Evolutionary conservation across 2,797 vertebrate species (phyloP), one percentile per base, ranked within the genome.

Genomic region (Scolopax bukidnonensis): DNA sequence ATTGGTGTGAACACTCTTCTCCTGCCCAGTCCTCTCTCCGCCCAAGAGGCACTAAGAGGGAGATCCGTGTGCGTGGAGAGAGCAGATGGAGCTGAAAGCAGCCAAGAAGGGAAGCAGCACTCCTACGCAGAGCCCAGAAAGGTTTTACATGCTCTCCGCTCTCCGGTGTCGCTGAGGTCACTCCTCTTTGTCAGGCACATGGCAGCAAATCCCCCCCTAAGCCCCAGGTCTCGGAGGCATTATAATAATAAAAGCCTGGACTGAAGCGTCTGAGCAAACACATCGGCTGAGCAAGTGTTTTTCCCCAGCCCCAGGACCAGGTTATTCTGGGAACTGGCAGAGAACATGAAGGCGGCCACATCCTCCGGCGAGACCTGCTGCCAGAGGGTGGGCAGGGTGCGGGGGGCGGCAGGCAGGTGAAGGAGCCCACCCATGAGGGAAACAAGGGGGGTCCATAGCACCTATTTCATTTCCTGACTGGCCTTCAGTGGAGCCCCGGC

Each of bases 171-270:
- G 6, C 93, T 95, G 96, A 96, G 71, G 87, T 97, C 96, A 96
- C 96, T 64, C 74, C 67, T 94, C 85, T 93, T 87, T 96, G 95
- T 95, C 95, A 96, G 91, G 95, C 95, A 96, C 94, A 95, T 96
- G 94, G 96, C 95, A 95, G 87, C 77, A 96, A 97, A 96, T 96
- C 94, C 85, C 56, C 36, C 51, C 85, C 43, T 94, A 96, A 95
- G 85, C 79, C 87, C 48, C 93, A 91, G 91, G 59, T 95, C 89
- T 91, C 30, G 4, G 28, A 95, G 89, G 91, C 87, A 86, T 96
- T 95, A 90, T 40, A 93, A 93, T 69, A 84, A 69, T 79, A 84
- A 96, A 89, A 96, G 80, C 65, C 91, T 95, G 85, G 76, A 85
- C 87, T 95, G 87, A 81, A 93, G 91, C 6, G 1, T 91, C 89